Evolutionary conservation across 2,888 invertebrate species (phyloP).

Genomic region (Noctua fimbriata): DNA sequence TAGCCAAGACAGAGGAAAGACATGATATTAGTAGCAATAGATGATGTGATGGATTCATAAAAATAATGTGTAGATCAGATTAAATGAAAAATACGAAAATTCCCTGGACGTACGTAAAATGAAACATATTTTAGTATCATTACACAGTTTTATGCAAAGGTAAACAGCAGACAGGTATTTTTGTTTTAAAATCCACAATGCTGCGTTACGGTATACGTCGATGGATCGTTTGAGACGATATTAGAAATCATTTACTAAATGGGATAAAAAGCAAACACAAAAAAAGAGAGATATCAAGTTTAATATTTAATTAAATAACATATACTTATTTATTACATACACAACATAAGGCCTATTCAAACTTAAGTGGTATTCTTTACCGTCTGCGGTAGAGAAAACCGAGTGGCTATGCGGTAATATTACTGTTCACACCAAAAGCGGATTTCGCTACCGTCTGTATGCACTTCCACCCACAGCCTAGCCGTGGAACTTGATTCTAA

Average conservation of each 20-base stretch:
- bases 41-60: neutral
- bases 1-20: neutral
- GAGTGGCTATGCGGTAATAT: too few species aligned
- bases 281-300: neutral
- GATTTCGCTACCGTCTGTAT: too few species aligned
- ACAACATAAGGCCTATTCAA: neutral
- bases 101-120: neutral
- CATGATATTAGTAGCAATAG: neutral
- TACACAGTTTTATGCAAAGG: neutral
- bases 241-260: neutral
- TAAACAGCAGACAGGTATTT: too few species aligned
- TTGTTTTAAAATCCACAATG: neutral
- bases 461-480: too few species aligned
- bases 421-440: too few species aligned
- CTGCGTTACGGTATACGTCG: neutral
- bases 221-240: neutral
- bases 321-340: constrained; percentile 2
- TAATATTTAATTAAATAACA: neutral
- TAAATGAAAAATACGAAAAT: neutral
- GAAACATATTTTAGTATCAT: neutral
- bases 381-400: too few species aligned
- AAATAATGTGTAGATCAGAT: neutral
- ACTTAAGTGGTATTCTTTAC: too few species aligned
- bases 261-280: neutral
- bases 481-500: too few species aligned